A percentile compares a stretch with the other conserved stretches of the same genome.
Evolutionary conservation across 1,140 invertebrate genomes (phyloP).

Genomic region (Macrotrachela quadricornifera): DNA sequence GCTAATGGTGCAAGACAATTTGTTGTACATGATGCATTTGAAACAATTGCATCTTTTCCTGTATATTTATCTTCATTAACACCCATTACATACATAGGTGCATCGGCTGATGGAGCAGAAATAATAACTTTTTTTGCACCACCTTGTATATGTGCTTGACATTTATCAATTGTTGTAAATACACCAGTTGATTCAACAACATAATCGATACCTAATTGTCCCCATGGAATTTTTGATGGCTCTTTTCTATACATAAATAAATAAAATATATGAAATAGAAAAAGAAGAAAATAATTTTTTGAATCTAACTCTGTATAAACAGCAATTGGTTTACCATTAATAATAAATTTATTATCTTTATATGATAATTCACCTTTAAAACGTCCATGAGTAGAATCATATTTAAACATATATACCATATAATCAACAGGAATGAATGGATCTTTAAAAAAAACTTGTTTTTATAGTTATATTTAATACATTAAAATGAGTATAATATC

Average conservation of each 20-base stretch:
- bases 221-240: slow-evolving; percentile 69
- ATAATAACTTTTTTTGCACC: slow-evolving; percentile 94
- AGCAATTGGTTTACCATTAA: slow-evolving; percentile 42
- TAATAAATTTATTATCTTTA: slow-evolving; percentile 51
- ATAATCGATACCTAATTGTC: slow-evolving; percentile 61
- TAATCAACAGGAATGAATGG: slow-evolving; percentile 78
- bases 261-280: neutral
- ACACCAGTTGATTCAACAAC: slow-evolving; percentile 93
- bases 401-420: slow-evolving; percentile 95
- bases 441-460: slow-evolving; percentile 38
- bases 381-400: slow-evolving; percentile 82
- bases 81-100: slow-evolving; percentile 91
- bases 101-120: slow-evolving; percentile 86
- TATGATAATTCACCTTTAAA: slow-evolving; percentile 60
- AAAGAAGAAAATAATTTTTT: neutral
- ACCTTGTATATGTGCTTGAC: slow-evolving; percentile 54
- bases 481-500: too few species aligned
- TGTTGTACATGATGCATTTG: slow-evolving; percentile 94
- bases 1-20: slow-evolving; percentile 94
- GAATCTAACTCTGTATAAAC: slow-evolving; percentile 13
- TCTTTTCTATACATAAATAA: slow-evolving; percentile 23
- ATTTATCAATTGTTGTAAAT: slow-evolving; percentile 80
- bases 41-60: slow-evolving; percentile 43
- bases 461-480: too few species aligned
- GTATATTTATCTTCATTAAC: slow-evolving; percentile 72